phyloP scores from a whole-genome alignment of 2,888 invertebrate species.

The Merodon equestris region DNA sequence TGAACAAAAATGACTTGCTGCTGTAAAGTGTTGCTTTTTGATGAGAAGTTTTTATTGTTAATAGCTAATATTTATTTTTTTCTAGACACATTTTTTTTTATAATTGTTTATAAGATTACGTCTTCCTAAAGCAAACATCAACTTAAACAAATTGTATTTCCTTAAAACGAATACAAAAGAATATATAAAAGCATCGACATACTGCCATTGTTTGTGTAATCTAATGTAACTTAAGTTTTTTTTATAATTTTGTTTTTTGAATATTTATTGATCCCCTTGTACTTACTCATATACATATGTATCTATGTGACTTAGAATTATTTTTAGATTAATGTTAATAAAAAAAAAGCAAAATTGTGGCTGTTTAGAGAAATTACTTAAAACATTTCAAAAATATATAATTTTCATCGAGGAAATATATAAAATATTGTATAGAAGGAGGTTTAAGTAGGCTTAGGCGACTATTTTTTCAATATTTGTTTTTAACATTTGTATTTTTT shows the following conservation, averaged over 20 bases:
- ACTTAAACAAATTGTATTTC: too few relatives aligned
- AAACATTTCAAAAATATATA: slow-evolving; percentile 23
- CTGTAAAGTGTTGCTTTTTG: slow-evolving; percentile 18
- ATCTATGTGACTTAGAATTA: slow-evolving; percentile 43
- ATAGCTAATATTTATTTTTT: slow-evolving; percentile 59
- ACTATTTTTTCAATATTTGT: too few relatives aligned
- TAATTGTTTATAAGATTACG: slow-evolving; percentile 22
- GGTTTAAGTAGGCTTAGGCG: too few relatives aligned
- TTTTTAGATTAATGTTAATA: slow-evolving; percentile 29
- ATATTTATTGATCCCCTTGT: slow-evolving; percentile 47
- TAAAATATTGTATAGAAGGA: slow-evolving; percentile 38
- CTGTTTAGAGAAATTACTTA: slow-evolving; percentile 58
- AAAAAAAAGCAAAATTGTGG: slow-evolving; percentile 58
- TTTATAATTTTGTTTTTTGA: slow-evolving; percentile 20
- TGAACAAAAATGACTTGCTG: slow-evolving; percentile 11
- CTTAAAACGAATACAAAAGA: too few relatives aligned
- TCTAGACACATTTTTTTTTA: slow-evolving; percentile 14
- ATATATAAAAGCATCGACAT: slow-evolving; percentile 33
- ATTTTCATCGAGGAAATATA: slow-evolving; percentile 16
- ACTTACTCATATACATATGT: slow-evolving; percentile 7
- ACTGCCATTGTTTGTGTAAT: slow-evolving; percentile 68
- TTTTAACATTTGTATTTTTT: slow-evolving; percentile 27
- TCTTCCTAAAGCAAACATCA: slow-evolving; percentile 55
- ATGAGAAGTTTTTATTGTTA: slow-evolving; percentile 43
- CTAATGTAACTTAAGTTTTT: slow-evolving; percentile 29